These are phyloP conservation scores for Heliconius hewitsoni DNA, from an alignment of 1,140 invertebrate genomes.

Conservation along the genomic window DNA sequence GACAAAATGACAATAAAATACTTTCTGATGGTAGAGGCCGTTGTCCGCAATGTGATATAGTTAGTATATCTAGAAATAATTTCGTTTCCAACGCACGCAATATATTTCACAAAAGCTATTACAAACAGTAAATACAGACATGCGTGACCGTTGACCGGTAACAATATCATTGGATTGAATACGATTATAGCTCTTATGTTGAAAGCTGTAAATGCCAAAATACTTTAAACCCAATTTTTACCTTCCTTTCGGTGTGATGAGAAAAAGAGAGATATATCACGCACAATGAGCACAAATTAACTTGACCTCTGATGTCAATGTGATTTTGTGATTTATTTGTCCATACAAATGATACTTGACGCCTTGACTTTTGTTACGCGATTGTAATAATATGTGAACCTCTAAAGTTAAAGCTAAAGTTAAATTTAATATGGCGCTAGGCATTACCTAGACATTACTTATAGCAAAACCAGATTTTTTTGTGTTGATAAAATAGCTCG, in stretches of 20 bases:
- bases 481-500: no score
- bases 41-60: slow-evolving; percentile 8
- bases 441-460: no score
- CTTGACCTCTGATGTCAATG: slow-evolving; percentile 25
- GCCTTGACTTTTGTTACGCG: not conserved
- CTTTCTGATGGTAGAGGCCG: not conserved
- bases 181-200: not conserved
- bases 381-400: not conserved
- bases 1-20: not conserved
- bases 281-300: slow-evolving; percentile 31
- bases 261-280: slow-evolving; percentile 24
- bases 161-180: not conserved
- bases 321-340: slow-evolving; percentile 18
- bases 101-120: slow-evolving; percentile 23
- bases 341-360: not conserved
- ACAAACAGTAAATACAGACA: slow-evolving; percentile 26
- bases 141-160: slow-evolving; percentile 28
- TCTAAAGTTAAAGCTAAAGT: no score
- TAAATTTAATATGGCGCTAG: no score
- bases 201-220: not conserved
- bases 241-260: not conserved
- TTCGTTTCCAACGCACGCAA: slow-evolving; percentile 29
- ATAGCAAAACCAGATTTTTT: no score
- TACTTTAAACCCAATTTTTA: not conserved
- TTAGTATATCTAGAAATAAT: not conserved